A percentile compares a stretch with the other conserved stretches of the same genome.
phyloP scores from a whole-genome alignment of 2,888 invertebrate species.

The Pemphredon lugubris region DNA sequence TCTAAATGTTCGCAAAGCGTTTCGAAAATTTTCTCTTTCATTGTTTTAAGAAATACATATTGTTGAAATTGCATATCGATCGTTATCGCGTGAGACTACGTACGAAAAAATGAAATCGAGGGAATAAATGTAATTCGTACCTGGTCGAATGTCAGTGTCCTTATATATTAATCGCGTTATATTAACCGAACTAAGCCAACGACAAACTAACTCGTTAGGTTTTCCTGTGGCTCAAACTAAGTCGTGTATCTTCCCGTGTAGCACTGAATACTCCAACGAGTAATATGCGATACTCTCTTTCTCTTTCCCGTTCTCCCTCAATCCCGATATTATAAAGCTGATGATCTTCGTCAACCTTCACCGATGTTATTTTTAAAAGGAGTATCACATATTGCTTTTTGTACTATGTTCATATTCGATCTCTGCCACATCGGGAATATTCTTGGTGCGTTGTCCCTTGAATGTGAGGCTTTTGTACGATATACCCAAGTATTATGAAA shows the following conservation, averaged over 20 bases:
- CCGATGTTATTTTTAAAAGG: conserved; percentile 10
- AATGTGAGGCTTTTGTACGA: conserved; percentile 57
- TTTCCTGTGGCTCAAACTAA: conserved; percentile 21
- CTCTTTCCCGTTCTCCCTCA: too few relatives aligned
- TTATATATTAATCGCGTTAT: conserved; percentile 34
- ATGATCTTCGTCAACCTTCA: conserved; percentile 7
- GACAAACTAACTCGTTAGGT: conserved; percentile 36
- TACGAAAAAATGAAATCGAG: too few relatives aligned
- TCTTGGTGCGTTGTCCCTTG: conserved; percentile 34
- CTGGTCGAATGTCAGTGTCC: conserved; percentile 11
- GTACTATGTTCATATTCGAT: conserved; percentile 55
- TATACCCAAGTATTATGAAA: conserved; percentile 54
- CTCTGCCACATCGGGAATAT: conserved; percentile 51
- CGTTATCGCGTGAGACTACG: not conserved
- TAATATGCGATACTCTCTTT: conserved; percentile 57
- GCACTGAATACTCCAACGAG: conserved; percentile 43
- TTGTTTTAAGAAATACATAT: not conserved
- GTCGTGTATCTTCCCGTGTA: conserved; percentile 22
- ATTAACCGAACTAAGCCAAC: conserved; percentile 44
- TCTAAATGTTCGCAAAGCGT: not conserved
- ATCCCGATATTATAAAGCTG: conserved; percentile 6
- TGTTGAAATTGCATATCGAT: too few relatives aligned
- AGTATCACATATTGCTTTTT: conserved; percentile 60
- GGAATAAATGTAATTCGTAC: conserved; percentile 22
- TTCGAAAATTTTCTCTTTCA: not conserved